A percentile compares a stretch with the other conserved stretches of the same genome.
These are phyloP conservation scores for Elanoides forficatus DNA, from an alignment of 2,113 vertebrate species.

Conservation along the genomic window DNA sequence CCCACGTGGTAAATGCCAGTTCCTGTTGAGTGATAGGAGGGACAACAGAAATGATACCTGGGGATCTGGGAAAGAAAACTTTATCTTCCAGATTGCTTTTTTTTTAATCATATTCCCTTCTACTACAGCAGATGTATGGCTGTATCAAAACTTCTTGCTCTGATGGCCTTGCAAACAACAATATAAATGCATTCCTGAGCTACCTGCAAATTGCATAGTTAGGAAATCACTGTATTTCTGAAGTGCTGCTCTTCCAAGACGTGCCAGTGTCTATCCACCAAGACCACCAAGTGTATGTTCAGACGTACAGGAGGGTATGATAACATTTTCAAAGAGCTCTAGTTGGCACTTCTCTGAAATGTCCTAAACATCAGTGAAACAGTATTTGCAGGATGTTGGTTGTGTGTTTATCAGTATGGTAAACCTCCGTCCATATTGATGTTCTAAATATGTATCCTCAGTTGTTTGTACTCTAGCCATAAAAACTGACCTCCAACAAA, in stretches of 20 bases:
- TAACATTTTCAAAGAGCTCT: not conserved
- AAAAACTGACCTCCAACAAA: not conserved
- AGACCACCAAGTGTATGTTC: not conserved
- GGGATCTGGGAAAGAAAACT: not conserved
- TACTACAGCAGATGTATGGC: not conserved
- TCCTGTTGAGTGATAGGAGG: fast-evolving
- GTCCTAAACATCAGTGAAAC: not conserved
- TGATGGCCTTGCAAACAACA: not conserved
- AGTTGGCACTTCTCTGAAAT: not conserved
- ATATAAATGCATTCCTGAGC: not conserved
- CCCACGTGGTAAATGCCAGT: not conserved
- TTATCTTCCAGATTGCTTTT: not conserved
- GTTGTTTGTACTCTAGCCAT: not conserved
- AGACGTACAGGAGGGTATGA: not conserved
- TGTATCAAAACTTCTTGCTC: not conserved
- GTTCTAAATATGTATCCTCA: not conserved
- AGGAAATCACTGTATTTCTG: not conserved
- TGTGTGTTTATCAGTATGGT: not conserved
- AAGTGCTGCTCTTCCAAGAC: not conserved
- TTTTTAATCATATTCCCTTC: not conserved
- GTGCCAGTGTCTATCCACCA: not conserved
- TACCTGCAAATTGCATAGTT: not conserved
- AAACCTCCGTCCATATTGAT: not conserved
- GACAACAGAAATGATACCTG: not conserved
- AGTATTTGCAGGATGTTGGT: not conserved